Base-by-base conservation (phyloP, 2,888 invertebrate species). In the Orthosia gracilis region DNA sequence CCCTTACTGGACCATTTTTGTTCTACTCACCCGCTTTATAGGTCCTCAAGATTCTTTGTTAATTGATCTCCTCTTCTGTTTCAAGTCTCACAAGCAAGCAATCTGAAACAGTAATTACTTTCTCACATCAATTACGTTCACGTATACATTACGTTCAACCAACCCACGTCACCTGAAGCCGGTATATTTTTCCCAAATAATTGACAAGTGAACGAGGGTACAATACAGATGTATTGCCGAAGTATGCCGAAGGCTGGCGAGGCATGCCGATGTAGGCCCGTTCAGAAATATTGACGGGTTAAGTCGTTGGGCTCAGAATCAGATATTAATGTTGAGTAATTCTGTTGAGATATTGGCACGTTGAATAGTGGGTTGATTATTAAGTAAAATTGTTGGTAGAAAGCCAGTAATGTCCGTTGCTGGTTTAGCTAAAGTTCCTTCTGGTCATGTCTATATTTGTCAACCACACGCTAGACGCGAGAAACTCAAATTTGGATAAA, bases 191-290 rank as follows among this genome's bases (percentile, higher is more conserved):
- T 86, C 82, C 69, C 87, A 82, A 85, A 90, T 94, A 95, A 95
- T 95, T 95, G 95, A 95, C 95, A 93, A 88, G 85, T 68, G 83
- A 91, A 95, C 93, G 89, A 94, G 95, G 95, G 94, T 95, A 87
- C 80, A 87, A 86, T 84, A 83, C 58, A 70, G 75, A 73, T 82
- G 63, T 84, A 66, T 82, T 71, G 75, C 69, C 71, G 69, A 63
- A 73, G 58, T 68, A 55, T 50, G 52, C 67, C 80, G 76, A 70
- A 63, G 78, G 50, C 47, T 50, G 11, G 69, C 77, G 82, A 70
- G 55, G 47, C 66, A 73, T 68, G 50, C 65, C 77, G 82, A 81
- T 70, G 58, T 58, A 31, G 69, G 47, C 78, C 84, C 83, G 85
- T 89, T 88, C 81, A 69, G 80, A 81, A 82, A 87, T 88, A 90